Conservation (phyloP, 2,888 invertebrate genomes). For the Pristionchus fissidentatus region DNA sequence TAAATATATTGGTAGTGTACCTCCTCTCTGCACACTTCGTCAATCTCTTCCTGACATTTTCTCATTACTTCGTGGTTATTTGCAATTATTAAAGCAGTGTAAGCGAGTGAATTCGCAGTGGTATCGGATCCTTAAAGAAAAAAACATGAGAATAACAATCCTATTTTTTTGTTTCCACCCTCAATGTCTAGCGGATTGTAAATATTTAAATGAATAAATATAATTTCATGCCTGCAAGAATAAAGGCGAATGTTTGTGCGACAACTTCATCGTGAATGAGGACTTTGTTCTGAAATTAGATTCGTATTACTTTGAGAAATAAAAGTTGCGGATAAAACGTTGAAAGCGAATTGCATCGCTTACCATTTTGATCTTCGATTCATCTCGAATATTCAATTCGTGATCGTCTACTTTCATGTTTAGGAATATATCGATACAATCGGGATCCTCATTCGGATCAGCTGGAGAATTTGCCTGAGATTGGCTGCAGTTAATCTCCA, state of each 20-base stretch:
- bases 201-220: too few species aligned
- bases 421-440: slow-evolving; percentile 68
- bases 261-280: slow-evolving; percentile 38
- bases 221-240: slow-evolving; percentile 2
- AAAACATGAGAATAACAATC: too few species aligned
- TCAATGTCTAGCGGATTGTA: too few species aligned
- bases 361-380: too few species aligned
- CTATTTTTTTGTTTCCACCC: too few species aligned
- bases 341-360: too few species aligned
- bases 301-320: background rate
- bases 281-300: background rate
- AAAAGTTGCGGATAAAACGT: too few species aligned
- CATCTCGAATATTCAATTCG: background rate
- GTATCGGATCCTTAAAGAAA: slow-evolving; percentile 46
- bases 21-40: slow-evolving; percentile 28
- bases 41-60: slow-evolving; percentile 36
- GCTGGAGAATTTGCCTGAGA: background rate
- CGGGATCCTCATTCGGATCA: slow-evolving; percentile 11
- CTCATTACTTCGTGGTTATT: background rate
- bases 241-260: slow-evolving; percentile 4
- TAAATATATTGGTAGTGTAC: too few species aligned
- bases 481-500: too few species aligned
- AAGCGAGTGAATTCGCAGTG: slow-evolving; percentile 44
- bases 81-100: slow-evolving; percentile 30
- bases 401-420: slow-evolving; percentile 58